A percentile compares a stretch with the other conserved stretches of the same genome.
phyloP scores from a whole-genome alignment of 2,797 vertebrate genomes.

The Myiotriccus ornatus region DNA sequence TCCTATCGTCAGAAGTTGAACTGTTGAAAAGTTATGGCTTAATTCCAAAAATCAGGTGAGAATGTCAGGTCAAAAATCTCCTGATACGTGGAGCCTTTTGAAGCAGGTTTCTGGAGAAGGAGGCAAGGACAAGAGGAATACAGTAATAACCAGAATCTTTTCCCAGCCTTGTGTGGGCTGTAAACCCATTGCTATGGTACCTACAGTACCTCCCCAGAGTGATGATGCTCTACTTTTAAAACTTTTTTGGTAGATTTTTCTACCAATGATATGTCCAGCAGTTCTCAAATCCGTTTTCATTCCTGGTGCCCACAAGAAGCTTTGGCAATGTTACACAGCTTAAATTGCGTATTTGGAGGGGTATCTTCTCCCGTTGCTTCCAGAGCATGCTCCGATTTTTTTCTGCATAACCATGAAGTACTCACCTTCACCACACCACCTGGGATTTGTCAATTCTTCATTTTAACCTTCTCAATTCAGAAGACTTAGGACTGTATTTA shows the following conservation, averaged over 20 bases:
- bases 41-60: not conserved
- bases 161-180: not conserved
- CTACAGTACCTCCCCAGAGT: not conserved
- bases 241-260: not conserved
- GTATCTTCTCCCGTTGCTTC: not conserved
- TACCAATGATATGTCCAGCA: not conserved
- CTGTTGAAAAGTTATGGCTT: not conserved
- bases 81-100: not conserved
- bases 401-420: not conserved
- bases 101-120: not conserved
- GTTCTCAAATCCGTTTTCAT: not conserved
- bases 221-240: not conserved
- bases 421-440: not conserved
- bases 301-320: not conserved
- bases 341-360: not conserved
- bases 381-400: not conserved
- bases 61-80: not conserved
- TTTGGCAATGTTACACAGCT: accelerated
- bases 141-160: not conserved
- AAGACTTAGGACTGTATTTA: not conserved
- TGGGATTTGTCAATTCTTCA: not conserved
- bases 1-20: not conserved
- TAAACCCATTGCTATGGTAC: accelerated
- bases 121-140: not conserved
- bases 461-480: not conserved